Conservation (phyloP, 1,140 invertebrate species). For the Amyelois transitella region DNA sequence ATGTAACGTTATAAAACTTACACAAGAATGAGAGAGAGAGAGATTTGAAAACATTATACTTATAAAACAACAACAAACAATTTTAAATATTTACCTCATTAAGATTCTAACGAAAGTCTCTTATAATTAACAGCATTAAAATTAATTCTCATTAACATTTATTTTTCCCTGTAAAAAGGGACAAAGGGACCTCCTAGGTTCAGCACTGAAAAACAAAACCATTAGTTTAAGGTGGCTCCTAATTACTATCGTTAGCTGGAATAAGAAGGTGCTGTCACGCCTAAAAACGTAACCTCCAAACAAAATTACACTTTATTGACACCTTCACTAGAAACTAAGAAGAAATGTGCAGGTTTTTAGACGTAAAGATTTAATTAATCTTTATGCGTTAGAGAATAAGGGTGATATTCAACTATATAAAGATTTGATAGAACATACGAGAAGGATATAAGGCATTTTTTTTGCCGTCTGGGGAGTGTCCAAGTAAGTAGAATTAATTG, state of each 20-base stretch:
- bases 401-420: background rate
- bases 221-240: conserved; percentile 36
- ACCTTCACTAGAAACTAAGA: background rate
- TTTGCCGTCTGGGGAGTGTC: background rate
- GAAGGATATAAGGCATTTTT: background rate
- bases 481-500: background rate
- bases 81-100: background rate
- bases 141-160: conserved; percentile 26
- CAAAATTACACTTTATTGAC: background rate
- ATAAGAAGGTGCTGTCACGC: background rate
- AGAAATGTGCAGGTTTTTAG: background rate
- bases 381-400: background rate
- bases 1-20: too few relatives aligned
- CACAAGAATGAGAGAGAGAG: background rate
- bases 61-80: background rate
- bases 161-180: conserved; percentile 24
- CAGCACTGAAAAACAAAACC: conserved; percentile 29
- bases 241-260: conserved; percentile 27
- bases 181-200: conserved; percentile 14
- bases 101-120: background rate
- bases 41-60: background rate
- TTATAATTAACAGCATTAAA: conserved; percentile 4
- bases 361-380: background rate
- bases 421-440: background rate
- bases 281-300: background rate